A percentile compares a stretch with the other conserved stretches of the same genome.
These are phyloP conservation scores for Falco rusticolus DNA, from an alignment of 2,797 vertebrate species.

Conservation along the genomic window DNA sequence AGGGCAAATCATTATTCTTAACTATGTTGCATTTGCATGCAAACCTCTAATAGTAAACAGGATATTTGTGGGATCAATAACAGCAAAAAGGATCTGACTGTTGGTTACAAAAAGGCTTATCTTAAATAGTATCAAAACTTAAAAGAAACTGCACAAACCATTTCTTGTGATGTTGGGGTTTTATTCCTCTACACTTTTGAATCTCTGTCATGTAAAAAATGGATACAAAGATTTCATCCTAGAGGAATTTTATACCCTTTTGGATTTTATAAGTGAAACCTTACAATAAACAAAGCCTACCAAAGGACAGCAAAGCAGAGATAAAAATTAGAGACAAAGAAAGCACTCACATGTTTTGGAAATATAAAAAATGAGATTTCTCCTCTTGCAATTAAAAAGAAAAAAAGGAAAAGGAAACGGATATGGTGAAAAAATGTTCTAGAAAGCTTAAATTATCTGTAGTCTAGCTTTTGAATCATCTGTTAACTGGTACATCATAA, in stretches of 20 bases:
- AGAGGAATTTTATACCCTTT: not conserved
- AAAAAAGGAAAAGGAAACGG: rapidly evolving
- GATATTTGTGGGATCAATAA: not conserved
- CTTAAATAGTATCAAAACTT: not conserved
- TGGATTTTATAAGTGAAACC: not conserved
- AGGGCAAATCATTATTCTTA: not conserved
- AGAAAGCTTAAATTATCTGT: not conserved
- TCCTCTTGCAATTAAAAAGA: not conserved
- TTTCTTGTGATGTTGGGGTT: not conserved
- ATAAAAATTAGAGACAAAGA: not conserved
- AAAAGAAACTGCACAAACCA: not conserved
- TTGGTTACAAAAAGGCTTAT: not conserved
- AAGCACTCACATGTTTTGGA: not conserved
- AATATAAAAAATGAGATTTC: not conserved
- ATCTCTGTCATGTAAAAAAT: not conserved
- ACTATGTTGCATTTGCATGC: not conserved
- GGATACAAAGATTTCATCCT: not conserved
- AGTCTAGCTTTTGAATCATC: not conserved
- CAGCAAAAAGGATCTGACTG: not conserved
- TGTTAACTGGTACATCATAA: not conserved
- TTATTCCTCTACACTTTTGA: not conserved
- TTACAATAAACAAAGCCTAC: not conserved
- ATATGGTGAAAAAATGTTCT: not conserved
- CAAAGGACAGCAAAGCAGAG: not conserved
- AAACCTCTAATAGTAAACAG: not conserved